Evolutionary conservation across 2,888 invertebrate genomes (phyloP), one percentile per base, ranked within the genome.

Genomic region (Cataglyphis altisquamis): DNA sequence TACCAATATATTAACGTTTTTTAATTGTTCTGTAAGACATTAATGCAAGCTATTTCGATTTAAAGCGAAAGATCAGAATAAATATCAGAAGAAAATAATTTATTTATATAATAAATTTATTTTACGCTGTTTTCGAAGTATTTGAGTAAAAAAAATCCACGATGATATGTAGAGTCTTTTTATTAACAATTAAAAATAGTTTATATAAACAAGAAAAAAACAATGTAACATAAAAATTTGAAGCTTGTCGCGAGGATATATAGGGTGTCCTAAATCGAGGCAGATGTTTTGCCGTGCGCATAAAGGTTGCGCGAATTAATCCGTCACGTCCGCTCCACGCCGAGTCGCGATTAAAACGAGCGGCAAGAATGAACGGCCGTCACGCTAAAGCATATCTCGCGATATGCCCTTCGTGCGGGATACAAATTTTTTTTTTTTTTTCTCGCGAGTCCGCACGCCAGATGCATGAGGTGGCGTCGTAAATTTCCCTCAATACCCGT

Each of bases 281-380:
- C 8, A 48, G n/a, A 77, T 67, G 55, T 5, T 77, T 67, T n/a
- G 45, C 25, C 39, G 36, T 25, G 32, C 6, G n/a, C 2, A 41
- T 62, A 18, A 39, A 25, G 25, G 62, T 70, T 32, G 41, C 62
- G 60, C 45, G 9, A 66, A 74, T 83, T 88, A 85, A 86, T 80
- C 80, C 32, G 78, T 82, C 78, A 68, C 60, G 74, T 68, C n/a
- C 77, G 60, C 62, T 63, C 4, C 32, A 25, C 32, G 39, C n/a
- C 18, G 66, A 77, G 66, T 82, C 67, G 29, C 66, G 75, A 75
- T 67, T 82, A 82, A 66, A 73, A 29, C 55, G 77, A 78, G 21
- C 21, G 32, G 32, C 73, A 21, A 57, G 77, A 57, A 78, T 78
- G 57, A 78, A 78, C 72, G 52, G 18, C 36, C 70, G 52, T 75